Evolutionary conservation across 2,888 invertebrate species (phyloP).

Genomic region (Colletes collaris): DNA sequence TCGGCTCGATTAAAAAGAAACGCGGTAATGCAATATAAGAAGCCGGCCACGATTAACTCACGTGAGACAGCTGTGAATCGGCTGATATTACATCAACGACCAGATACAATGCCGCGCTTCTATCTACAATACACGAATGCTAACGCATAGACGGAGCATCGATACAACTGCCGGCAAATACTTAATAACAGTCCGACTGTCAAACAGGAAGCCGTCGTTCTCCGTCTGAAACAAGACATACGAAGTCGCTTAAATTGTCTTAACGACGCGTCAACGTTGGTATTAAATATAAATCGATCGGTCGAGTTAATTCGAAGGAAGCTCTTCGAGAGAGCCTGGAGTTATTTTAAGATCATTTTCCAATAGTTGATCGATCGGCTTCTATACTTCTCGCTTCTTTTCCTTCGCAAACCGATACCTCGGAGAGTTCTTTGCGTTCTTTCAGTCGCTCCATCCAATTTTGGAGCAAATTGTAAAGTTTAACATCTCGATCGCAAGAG

Average conservation of each 20-base stretch:
- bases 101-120: conserved; percentile 40
- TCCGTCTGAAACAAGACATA: conserved; percentile 11
- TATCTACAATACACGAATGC: conserved; percentile 17
- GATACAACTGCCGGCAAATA: conserved; percentile 1
- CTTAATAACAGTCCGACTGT: background rate
- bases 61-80: conserved; percentile 57
- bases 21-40: conserved; percentile 29
- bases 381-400: no score
- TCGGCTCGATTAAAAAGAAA: conserved; percentile 11
- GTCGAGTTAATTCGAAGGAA: conserved; percentile 9
- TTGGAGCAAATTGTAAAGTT: no score
- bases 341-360: background rate
- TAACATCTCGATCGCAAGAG: no score
- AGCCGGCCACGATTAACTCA: conserved; percentile 50
- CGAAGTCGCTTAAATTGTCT: conserved; percentile 25
- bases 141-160: conserved; percentile 11
- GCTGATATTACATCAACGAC: conserved; percentile 56
- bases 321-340: background rate
- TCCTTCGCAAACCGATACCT: no score
- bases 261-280: conserved; percentile 9
- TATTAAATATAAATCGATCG: conserved; percentile 46
- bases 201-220: conserved; percentile 41
- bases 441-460: no score
- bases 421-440: no score
- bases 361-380: background rate